Conservation (phyloP, 2,113 vertebrate species). For the Ascaphus truei region DNA sequence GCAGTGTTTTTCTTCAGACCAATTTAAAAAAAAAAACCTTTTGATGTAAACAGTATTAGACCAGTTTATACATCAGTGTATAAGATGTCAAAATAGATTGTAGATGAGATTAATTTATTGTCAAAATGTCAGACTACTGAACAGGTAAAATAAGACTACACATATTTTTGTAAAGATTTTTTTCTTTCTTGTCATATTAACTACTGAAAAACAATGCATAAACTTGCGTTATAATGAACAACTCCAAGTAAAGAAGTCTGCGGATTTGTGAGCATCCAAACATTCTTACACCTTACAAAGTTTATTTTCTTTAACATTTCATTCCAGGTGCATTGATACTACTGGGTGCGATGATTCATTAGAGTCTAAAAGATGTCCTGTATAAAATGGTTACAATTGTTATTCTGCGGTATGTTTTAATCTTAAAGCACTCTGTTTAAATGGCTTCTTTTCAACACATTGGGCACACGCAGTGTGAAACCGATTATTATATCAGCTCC, state of each 20-base stretch:
- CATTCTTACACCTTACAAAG: too few species aligned
- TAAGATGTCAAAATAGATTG: slow-evolving; percentile 17
- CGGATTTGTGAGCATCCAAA: too few species aligned
- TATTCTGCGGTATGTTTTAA: slow-evolving; percentile 38
- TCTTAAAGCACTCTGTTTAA: slow-evolving; percentile 31
- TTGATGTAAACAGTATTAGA: slow-evolving; percentile 2
- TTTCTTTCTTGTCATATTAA: slow-evolving; percentile 3
- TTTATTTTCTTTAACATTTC: too few species aligned
- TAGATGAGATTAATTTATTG: slow-evolving; percentile 9
- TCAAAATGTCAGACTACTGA: neutral
- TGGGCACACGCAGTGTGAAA: slow-evolving; percentile 40
- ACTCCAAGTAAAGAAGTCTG: neutral
- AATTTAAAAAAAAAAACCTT: neutral
- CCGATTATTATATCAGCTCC: slow-evolving; percentile 19
- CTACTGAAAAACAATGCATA: neutral
- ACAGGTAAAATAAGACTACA: slow-evolving; percentile 6
- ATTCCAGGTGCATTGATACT: too few species aligned
- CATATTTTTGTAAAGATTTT: neutral
- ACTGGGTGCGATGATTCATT: too few species aligned
- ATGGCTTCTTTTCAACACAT: slow-evolving; percentile 35
- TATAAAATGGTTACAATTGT: slow-evolving; percentile 22
- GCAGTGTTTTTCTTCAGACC: neutral
- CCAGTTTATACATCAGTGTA: slow-evolving; percentile 5
- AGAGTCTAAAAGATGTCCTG: slow-evolving; percentile 25
- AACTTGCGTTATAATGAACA: neutral